Percentiles rank a stretch among this genome's conserved stretches.
Conservation (phyloP, 2,113 vertebrate genomes). For the Pogonocichla stellata region DNA sequence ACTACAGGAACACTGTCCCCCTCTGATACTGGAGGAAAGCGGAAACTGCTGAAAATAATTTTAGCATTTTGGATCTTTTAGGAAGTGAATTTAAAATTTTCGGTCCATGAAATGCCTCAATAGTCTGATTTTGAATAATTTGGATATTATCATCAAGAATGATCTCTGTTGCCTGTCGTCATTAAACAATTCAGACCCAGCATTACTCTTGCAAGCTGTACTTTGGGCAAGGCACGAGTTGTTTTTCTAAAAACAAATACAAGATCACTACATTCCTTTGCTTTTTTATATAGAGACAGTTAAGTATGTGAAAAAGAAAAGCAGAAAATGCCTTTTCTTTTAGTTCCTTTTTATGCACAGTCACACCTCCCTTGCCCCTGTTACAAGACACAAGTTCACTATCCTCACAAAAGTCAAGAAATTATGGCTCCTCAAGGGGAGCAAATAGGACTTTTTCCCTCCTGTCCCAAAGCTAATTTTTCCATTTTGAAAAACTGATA, state of each 20-base stretch:
- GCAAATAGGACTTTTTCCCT: not conserved
- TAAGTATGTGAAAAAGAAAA: not conserved
- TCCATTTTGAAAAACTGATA: not conserved
- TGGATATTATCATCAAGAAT: not conserved
- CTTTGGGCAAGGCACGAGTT: not conserved
- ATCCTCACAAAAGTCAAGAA: not conserved
- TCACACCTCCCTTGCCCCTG: not conserved
- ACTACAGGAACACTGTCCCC: not conserved
- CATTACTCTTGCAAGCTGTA: not conserved
- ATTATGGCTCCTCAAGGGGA: not conserved
- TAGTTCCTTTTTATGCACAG: not conserved
- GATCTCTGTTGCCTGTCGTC: not conserved
- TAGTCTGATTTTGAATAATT: not conserved
- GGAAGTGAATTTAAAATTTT: not conserved
- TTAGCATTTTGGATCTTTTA: not conserved
- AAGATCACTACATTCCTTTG: not conserved
- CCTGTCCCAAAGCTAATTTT: not conserved
- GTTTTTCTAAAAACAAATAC: not conserved
- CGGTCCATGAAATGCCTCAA: not conserved
- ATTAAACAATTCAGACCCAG: not conserved
- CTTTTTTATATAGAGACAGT: not conserved
- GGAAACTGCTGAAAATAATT: not conserved
- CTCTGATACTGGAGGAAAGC: not conserved
- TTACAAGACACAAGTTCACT: not conserved
- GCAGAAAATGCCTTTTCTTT: not conserved